These are phyloP conservation scores for Ochotona princeps DNA, from an alignment of 2,113 vertebrate species.

Conservation along the genomic window DNA sequence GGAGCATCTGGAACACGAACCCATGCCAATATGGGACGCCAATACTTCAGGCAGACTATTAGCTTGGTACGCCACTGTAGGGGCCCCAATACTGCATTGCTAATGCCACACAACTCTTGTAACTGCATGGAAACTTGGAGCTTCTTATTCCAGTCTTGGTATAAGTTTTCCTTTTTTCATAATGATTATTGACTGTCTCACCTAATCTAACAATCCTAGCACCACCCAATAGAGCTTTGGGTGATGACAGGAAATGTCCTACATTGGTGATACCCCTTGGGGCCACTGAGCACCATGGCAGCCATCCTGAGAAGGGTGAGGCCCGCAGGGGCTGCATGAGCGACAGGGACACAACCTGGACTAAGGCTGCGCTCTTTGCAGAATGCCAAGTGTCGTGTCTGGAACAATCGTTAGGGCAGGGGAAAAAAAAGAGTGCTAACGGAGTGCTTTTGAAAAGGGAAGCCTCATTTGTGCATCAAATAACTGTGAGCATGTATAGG, in stretches of 20 bases:
- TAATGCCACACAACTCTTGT: neutral
- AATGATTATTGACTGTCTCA: neutral
- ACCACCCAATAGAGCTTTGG: too few species aligned
- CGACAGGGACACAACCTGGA: rapidly evolving
- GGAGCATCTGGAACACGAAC: too few species aligned
- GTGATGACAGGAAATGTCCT: neutral
- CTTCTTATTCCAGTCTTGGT: neutral
- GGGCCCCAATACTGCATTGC: neutral
- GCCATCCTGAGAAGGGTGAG: neutral
- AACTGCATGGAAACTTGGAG: neutral
- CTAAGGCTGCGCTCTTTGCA: neutral
- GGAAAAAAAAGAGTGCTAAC: neutral
- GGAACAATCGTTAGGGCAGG: neutral
- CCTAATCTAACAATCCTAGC: neutral
- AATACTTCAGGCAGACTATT: too few species aligned
- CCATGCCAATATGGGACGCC: too few species aligned
- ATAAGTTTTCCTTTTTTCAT: neutral
- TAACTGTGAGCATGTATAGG: neutral
- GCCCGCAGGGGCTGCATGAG: neutral
- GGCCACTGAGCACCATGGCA: rapidly evolving
- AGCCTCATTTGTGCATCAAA: neutral
- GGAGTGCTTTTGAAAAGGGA: neutral
- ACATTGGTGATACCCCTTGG: rapidly evolving
- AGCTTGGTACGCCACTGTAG: too few species aligned
- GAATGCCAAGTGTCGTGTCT: neutral